Base-by-base conservation (phyloP, 2,797 vertebrate genomes). In the Bothrops alternatus region DNA sequence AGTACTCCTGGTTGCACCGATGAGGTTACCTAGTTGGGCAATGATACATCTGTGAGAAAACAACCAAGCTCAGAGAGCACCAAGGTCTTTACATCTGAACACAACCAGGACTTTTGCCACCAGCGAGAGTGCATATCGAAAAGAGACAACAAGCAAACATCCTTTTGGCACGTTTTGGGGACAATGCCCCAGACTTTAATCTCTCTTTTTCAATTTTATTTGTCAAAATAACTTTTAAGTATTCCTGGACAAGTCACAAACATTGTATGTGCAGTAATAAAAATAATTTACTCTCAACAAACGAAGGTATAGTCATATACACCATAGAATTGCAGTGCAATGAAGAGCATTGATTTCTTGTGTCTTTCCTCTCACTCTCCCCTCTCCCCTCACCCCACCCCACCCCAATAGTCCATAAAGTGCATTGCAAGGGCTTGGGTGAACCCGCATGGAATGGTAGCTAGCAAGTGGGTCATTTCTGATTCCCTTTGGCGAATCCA, bases 281-380 rank as follows among this genome's bases (percentile, higher is more conserved):
- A 99, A 99, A 99, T 99, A 99, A 98, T 98, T 98, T 96, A 96
- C 98, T 98, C 98, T 98, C 97, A 97, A 96, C 98, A 97, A 96
- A 98, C 96, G 97, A 97, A 98, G 98, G 98, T 98, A 98, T 98
- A 96, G 93, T 96, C 95, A 96, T 96, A 89, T 96, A 96, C 98
- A 98, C 97, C 95, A 95, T 94, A 98, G 98, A 98, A 97, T 97
- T 98, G 98, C 98, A 98, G 98, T 98, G 98, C 98, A 98, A 98
- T 97, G 98, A 98, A 57, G 98, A 97, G 97, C 98, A 97, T 98
- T 93, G 94, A 91, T 96, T 96, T 63, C 86, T 92, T 94, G 94
- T 87, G 26, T 69, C 20, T 47, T 53, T 55, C 8, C 12, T 11
- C 55, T 13, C 0, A 6, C 16, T 73, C 32, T 18, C n/a, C n/a